Conservation (phyloP, 2,797 vertebrate species). For the Oreochromis grahami region DNA sequence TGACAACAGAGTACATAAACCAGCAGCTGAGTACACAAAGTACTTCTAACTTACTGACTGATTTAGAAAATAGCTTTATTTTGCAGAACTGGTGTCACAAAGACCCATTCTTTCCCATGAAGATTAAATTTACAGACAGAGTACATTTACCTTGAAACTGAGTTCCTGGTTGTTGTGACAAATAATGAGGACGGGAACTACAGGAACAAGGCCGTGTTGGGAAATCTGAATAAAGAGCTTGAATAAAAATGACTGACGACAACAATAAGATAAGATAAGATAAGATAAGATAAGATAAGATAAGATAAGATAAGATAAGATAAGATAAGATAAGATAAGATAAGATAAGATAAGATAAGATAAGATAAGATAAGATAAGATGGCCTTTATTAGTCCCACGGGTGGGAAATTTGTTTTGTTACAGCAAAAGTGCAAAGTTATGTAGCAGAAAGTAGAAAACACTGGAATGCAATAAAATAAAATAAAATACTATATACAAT, state of each 20-base stretch:
- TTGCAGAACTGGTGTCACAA: neutral
- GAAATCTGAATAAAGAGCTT: neutral
- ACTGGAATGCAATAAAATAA: no score
- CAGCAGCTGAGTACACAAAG: conserved; percentile 40
- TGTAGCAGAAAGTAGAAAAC: no score
- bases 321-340: no score
- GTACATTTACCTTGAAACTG: neutral
- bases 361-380: no score
- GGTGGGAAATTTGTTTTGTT: no score
- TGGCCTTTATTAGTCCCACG: no score
- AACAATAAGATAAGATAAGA: no score
- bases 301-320: no score
- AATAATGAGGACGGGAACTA: neutral
- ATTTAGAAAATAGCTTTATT: neutral
- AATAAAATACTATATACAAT: no score
- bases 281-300: no score
- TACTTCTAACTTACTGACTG: neutral
- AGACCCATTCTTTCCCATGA: neutral
- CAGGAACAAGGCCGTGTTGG: neutral
- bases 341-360: no score
- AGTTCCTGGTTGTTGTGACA: neutral
- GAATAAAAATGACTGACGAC: neutral
- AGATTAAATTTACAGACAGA: neutral
- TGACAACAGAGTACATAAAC: neutral
- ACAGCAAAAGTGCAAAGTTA: no score